Evolutionary conservation across 2,797 vertebrate species (phyloP).

Genomic region (Benthosema pterotum): DNA sequence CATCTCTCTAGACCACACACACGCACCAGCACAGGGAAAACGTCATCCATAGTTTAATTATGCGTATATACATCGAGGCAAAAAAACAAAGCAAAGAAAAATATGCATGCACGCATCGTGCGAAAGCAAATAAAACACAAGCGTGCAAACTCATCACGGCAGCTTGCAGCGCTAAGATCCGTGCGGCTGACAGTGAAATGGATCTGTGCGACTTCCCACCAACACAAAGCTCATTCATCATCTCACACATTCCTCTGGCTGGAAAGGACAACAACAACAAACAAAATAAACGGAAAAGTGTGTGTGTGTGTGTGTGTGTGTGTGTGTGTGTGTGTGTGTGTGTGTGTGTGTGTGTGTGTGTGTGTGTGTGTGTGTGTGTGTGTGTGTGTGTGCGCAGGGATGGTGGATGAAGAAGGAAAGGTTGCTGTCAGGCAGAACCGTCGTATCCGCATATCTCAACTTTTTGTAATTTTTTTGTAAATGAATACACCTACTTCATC

Average conservation of each 20-base stretch:
- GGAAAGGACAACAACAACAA: conserved; percentile 55
- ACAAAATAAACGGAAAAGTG: conserved; percentile 55
- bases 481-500: too few relatives aligned
- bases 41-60: neutral
- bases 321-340: too few relatives aligned
- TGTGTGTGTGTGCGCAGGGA: too few relatives aligned
- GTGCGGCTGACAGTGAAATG: conserved; percentile 75
- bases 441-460: too few relatives aligned
- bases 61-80: neutral
- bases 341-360: too few relatives aligned
- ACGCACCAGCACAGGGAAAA: neutral
- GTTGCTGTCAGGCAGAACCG: too few relatives aligned
- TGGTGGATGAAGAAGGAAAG: too few relatives aligned
- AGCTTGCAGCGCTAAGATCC: conserved; percentile 61
- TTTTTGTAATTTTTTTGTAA: too few relatives aligned
- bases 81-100: neutral
- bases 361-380: too few relatives aligned
- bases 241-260: conserved; percentile 52
- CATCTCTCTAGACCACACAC: neutral
- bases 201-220: conserved; percentile 72
- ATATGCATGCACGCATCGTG: neutral
- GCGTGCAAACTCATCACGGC: conserved; percentile 73
- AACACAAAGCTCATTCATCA: conserved; percentile 81
- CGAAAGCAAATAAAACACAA: conserved; percentile 31
- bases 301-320: neutral